A percentile compares a stretch with the other conserved stretches of the same genome.
These are phyloP conservation scores for Chelonus formosanus DNA, from an alignment of 2,888 invertebrate species.

Conservation along the genomic window DNA sequence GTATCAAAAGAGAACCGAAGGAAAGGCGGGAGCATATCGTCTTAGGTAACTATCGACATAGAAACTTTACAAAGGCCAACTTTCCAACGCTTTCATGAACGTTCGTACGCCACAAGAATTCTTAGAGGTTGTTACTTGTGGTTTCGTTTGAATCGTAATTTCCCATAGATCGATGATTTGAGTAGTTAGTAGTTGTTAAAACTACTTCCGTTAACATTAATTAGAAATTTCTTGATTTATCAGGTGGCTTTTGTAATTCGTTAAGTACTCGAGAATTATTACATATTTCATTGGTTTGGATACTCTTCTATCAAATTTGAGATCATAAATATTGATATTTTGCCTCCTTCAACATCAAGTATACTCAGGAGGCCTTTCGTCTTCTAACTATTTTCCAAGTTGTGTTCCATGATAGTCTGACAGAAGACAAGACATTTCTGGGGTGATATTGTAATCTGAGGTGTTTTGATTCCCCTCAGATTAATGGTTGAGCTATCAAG, in stretches of 20 bases:
- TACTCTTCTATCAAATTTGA: conserved; percentile 29
- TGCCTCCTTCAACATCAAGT: conserved; percentile 59
- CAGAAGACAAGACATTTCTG: not conserved
- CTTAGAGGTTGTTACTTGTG: not conserved
- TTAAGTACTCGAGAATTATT: too few relatives aligned
- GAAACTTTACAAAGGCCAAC: conserved; percentile 37
- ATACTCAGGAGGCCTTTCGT: conserved; percentile 54
- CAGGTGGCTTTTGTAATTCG: not conserved
- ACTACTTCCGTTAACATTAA: too few relatives aligned
- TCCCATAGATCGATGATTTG: not conserved
- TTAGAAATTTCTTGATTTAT: too few relatives aligned
- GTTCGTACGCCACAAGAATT: conserved; percentile 23
- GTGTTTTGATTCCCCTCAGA: conserved; percentile 41
- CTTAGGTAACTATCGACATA: conserved; percentile 37
- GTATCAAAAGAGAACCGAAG: conserved; percentile 20
- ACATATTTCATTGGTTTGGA: too few relatives aligned
- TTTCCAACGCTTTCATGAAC: conserved; percentile 20
- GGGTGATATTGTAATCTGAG: conserved; percentile 60
- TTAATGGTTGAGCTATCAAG: conserved; percentile 25
- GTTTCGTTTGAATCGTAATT: conserved; percentile 6
- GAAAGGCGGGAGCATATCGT: conserved; percentile 20
- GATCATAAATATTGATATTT: conserved; percentile 64
- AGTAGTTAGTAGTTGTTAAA: too few relatives aligned
- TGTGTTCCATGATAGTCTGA: conserved; percentile 12
- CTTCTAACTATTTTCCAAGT: conserved; percentile 56